A percentile compares a stretch with the other conserved stretches of the same genome.
Evolutionary conservation across 2,113 vertebrate species (phyloP).

Genomic region (Nothocercus julius): DNA sequence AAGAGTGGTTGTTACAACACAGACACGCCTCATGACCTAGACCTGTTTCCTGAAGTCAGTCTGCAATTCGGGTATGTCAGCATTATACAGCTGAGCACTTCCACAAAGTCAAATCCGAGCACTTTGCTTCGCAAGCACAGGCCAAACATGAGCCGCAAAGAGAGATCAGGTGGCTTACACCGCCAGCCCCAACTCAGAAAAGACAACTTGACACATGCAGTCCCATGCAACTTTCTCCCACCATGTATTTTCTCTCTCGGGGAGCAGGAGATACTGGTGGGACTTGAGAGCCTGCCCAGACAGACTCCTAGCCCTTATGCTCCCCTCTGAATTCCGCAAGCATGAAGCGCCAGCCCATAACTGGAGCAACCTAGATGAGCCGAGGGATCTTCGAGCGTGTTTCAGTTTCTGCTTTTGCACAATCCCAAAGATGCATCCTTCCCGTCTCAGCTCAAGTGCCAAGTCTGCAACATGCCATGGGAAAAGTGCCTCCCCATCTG

Average conservation of each 20-base stretch:
- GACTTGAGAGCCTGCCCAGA: background rate
- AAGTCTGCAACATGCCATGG: too few relatives aligned
- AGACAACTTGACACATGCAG: background rate
- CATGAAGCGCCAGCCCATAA: background rate
- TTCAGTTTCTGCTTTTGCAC: background rate
- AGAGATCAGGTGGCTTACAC: accelerated
- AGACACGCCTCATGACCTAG: background rate
- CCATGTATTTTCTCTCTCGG: too few relatives aligned
- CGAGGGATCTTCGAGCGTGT: too few relatives aligned
- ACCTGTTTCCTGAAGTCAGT: background rate
- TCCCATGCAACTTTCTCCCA: background rate
- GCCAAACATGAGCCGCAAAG: too few relatives aligned
- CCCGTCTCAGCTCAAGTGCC: background rate
- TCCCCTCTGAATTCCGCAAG: background rate
- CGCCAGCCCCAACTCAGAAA: background rate
- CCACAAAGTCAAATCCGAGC: background rate
- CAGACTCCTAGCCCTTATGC: background rate
- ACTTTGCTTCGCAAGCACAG: background rate
- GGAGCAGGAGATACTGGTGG: background rate
- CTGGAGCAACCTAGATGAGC: background rate
- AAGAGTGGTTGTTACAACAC: background rate
- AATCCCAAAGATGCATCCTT: background rate
- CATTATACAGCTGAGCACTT: background rate
- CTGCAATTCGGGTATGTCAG: background rate
- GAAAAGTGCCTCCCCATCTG: too few relatives aligned